These are phyloP conservation scores for Odontocolon sp. DNA, from an alignment of 2,888 invertebrate genomes.

Conservation along the genomic window DNA sequence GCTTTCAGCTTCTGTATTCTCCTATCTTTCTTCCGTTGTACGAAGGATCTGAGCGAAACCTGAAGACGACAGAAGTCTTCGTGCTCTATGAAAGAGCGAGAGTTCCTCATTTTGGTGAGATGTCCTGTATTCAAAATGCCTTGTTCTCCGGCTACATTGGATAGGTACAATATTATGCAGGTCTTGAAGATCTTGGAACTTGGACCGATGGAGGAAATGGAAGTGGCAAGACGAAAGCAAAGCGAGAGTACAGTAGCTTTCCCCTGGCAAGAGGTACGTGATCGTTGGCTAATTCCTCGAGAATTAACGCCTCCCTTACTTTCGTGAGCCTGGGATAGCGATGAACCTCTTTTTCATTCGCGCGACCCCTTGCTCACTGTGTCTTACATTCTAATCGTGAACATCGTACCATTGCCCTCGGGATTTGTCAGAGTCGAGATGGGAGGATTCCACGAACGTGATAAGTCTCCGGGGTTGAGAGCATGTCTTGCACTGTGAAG, in stretches of 20 bases:
- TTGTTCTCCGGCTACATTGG: not conserved
- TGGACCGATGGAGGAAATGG: not conserved
- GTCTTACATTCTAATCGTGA: not conserved
- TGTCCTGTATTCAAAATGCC: not conserved
- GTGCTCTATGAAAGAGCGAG: not conserved
- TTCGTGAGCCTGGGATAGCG: not conserved
- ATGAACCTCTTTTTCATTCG: constrained; percentile 3
- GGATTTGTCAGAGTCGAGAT: too few relatives aligned
- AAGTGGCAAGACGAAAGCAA: not conserved
- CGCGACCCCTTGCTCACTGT: not conserved
- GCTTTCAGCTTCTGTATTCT: not conserved
- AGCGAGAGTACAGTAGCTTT: not conserved
- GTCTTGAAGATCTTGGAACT: not conserved
- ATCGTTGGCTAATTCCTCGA: constrained; percentile 1
- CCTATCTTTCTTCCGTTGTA: not conserved
- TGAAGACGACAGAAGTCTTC: not conserved
- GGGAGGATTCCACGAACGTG: too few relatives aligned
- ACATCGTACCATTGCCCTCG: not conserved
- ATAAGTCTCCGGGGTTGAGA: constrained; percentile 17
- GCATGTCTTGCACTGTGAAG: constrained; percentile 8
- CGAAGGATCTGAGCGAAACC: not conserved
- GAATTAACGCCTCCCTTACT: not conserved
- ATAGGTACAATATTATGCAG: constrained; percentile 17
- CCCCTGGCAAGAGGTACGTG: not conserved
- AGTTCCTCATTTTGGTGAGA: constrained; percentile 4